phyloP scores from a whole-genome alignment of 2,113 vertebrate genomes.

The sheep (Ovis aries) region ARS-UI_Ramb_v3.0 NC_056061.1:50229501-50230000 shows the following conservation, averaged over 20 bases:
- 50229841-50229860: neutral
- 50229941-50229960: neutral
- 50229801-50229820: neutral
- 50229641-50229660: neutral
- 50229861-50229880: neutral
- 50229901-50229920: neutral
- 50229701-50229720: neutral
- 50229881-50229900: neutral
- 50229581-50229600: neutral
- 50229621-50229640: neutral
- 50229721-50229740: neutral
- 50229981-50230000: neutral
- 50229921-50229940: neutral
- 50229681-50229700: neutral
- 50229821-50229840: neutral
- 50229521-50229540: neutral
- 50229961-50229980: neutral
- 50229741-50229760: neutral
- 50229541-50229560: neutral
- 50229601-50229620: conserved; percentile 10
- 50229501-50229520: neutral
- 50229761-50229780: conserved; percentile 9
- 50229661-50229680: neutral
- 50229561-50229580: neutral
- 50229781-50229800: neutral